Percentiles rank a stretch among this genome's conserved stretches.
These are phyloP conservation scores for Phorcus lineatus DNA, from an alignment of 2,888 invertebrate species.

Conservation along the genomic window DNA sequence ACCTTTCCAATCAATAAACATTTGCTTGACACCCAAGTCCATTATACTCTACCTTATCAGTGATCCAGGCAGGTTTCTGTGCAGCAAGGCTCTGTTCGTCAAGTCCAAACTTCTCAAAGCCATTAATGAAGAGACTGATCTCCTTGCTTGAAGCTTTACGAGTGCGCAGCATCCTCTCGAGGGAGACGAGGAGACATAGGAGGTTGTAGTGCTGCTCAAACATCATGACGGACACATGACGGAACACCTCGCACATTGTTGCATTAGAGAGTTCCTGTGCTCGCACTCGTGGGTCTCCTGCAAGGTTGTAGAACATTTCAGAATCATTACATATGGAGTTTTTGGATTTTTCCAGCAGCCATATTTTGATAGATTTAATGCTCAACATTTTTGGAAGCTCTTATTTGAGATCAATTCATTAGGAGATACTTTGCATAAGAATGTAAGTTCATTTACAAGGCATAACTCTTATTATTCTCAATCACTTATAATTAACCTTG, in stretches of 20 bases:
- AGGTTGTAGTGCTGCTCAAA: slow-evolving; percentile 69
- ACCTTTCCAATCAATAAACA: too few species aligned
- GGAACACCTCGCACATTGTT: slow-evolving; percentile 62
- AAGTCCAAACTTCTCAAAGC: slow-evolving; percentile 66
- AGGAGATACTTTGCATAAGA: too few species aligned
- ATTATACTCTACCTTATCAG: slow-evolving; percentile 51
- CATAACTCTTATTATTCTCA: too few species aligned
- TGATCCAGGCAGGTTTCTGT: slow-evolving; percentile 70
- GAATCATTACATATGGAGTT: background rate
- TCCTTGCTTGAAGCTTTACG: slow-evolving; percentile 68
- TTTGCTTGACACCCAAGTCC: too few species aligned
- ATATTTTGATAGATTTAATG: background rate
- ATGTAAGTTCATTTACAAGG: too few species aligned
- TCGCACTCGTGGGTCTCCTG: slow-evolving; percentile 69
- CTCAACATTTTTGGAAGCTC: background rate
- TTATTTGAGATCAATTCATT: background rate
- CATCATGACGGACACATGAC: slow-evolving; percentile 69
- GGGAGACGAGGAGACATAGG: slow-evolving; percentile 67
- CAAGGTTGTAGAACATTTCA: background rate
- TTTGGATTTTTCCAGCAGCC: too few species aligned
- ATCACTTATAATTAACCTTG: too few species aligned
- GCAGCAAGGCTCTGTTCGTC: slow-evolving; percentile 61
- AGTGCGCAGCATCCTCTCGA: slow-evolving; percentile 67
- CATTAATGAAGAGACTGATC: slow-evolving; percentile 71
- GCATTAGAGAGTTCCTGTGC: slow-evolving; percentile 71